Base-by-base conservation (phyloP, 2,797 vertebrate species). In the Paedocypris micromegethes region DNA sequence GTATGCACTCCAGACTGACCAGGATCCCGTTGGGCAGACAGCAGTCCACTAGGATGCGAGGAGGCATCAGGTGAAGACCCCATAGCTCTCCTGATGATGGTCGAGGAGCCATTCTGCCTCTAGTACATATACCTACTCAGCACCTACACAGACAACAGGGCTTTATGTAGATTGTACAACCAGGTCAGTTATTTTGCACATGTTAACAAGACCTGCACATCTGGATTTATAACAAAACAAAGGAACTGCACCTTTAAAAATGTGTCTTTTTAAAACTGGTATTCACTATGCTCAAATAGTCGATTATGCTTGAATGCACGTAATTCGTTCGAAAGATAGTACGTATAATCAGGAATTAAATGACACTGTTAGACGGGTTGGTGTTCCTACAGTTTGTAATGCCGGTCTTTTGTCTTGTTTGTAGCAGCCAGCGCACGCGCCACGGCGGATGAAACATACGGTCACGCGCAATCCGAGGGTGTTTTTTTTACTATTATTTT, bases 51-150 rank as follows among this genome's bases (percentile, higher is more conserved):
- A 87, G 83, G 79, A 90, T 90, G 48, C 87, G 84, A 0, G 90
- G 90, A 74, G 88, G 90, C 90, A 91, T 91, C 73, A 91, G 80
- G 64, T 90, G 90, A 5, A 91, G 87, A 5, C 90, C 90, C 90
- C 89, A 91, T 68, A 91, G 78, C 67, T 91, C 90, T 61, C 89
- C 89, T 23, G 90, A 91, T 0, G 88, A 90, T 0, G 90, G 89
- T 23, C 88, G 81, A 44, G 90, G 88, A 0, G 78, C 81, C 85
- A 86, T 86, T 67, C 61, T 75, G 58, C 50, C 50, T 46, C 41
- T 39, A n/a, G 46, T 23, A 23, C 23, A 65, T 60, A 77, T 54
- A 37, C 38, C 63, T 68, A 63, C 51, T 47, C 58, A 63, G 38
- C 68, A 71, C 68, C 59, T 58, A 45, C 41, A 52, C 48, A 55